Evolutionary conservation across 2,888 invertebrate species (phyloP).

Genomic region (Petrolisthes manimaculis): DNA sequence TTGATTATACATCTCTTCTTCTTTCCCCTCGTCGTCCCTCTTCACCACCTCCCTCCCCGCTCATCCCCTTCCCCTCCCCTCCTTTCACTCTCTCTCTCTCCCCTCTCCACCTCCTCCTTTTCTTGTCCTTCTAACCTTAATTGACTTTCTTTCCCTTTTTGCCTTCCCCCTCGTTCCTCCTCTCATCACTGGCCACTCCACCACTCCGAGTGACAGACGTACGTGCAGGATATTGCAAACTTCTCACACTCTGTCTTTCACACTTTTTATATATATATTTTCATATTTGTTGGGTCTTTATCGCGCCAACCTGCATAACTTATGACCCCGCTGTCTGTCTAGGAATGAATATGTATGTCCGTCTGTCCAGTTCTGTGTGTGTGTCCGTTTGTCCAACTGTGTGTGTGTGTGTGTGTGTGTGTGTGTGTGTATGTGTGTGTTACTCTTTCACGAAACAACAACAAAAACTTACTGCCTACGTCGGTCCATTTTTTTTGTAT

Average conservation of each 20-base stretch:
- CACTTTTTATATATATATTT: neutral
- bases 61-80: neutral
- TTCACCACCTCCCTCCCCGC: neutral
- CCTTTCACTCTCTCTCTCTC: neutral
- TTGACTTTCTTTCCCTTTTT: neutral
- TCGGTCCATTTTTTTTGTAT: neutral
- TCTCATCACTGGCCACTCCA: neutral
- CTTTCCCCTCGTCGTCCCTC: neutral
- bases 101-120: neutral
- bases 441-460: no score
- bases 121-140: neutral
- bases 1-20: neutral
- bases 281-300: neutral
- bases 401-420: constrained; percentile 29
- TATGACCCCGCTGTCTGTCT: neutral
- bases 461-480: neutral
- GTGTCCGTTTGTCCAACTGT: neutral
- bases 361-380: neutral
- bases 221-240: neutral
- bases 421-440: neutral
- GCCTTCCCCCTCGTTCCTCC: neutral
- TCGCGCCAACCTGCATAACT: neutral
- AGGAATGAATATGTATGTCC: neutral
- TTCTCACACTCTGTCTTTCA: neutral
- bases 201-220: neutral